Percentiles rank a stretch among this genome's conserved stretches.
phyloP scores from a whole-genome alignment of 2,797 vertebrate genomes.

The Odontamblyopus rebecca region DNA sequence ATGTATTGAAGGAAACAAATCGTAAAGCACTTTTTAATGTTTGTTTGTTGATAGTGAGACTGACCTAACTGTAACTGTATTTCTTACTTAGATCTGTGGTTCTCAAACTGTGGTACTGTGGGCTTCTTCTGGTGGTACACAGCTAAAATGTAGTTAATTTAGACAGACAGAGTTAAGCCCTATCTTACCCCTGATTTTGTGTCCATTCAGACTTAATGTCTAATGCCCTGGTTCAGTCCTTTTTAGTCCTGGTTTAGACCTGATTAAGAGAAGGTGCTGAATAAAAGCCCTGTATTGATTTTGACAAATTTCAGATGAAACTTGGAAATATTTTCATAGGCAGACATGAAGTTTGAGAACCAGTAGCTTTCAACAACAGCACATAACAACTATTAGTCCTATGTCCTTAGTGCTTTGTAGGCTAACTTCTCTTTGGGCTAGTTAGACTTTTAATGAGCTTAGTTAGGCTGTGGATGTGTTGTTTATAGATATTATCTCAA shows the following conservation, averaged over 20 bases:
- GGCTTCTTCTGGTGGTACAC: not conserved
- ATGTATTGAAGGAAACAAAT: slow-evolving; percentile 75
- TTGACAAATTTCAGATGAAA: not conserved
- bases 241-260: not conserved
- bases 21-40: slow-evolving; percentile 80
- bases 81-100: slow-evolving; percentile 6
- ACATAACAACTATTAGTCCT: slow-evolving; percentile 36
- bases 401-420: slow-evolving; percentile 40
- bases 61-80: slow-evolving; percentile 20
- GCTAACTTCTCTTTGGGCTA: slow-evolving; percentile 32
- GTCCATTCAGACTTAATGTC: too few species aligned
- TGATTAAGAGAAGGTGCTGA: not conserved
- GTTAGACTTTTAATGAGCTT: slow-evolving; percentile 36
- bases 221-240: not conserved
- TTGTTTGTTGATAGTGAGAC: slow-evolving; percentile 51
- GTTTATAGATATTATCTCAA: slow-evolving; percentile 37
- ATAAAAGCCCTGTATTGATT: not conserved
- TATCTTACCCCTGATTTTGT: not conserved
- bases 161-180: not conserved
- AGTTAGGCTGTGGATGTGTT: slow-evolving; percentile 41
- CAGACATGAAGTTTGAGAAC: not conserved
- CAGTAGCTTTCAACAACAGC: slow-evolving; percentile 42
- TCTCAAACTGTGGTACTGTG: not conserved
- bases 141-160: not conserved
- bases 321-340: not conserved